Evolutionary conservation across 2,113 vertebrate species (phyloP).

Genomic region (Pomatostomus ruficeps): DNA sequence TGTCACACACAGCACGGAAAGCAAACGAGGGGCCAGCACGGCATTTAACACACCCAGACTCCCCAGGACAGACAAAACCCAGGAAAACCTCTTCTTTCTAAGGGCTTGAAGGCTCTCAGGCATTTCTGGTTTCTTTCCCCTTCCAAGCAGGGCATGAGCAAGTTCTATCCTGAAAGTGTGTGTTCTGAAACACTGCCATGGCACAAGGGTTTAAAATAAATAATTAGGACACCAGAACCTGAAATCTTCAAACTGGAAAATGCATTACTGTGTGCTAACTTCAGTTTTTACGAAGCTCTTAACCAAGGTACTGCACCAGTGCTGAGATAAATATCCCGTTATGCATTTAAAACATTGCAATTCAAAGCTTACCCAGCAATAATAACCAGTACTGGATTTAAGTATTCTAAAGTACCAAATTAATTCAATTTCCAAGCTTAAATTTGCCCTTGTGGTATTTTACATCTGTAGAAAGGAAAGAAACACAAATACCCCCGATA

Average conservation of each 20-base stretch:
- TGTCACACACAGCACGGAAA: neutral
- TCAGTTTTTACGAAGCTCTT: neutral
- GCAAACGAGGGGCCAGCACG: accelerated
- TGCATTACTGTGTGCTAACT: neutral
- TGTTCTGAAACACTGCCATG: neutral
- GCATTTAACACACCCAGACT: neutral
- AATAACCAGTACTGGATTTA: neutral
- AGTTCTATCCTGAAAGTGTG: neutral
- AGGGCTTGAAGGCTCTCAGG: neutral
- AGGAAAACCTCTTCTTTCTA: neutral
- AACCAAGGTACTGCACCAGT: neutral
- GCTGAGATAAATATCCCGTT: neutral
- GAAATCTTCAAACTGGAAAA: neutral
- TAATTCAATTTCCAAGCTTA: neutral
- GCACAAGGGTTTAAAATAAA: neutral
- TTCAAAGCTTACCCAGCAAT: neutral
- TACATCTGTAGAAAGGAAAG: neutral
- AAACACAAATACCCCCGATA: neutral
- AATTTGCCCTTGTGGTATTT: neutral
- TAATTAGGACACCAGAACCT: neutral
- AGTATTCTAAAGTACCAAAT: neutral
- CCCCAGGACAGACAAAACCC: neutral
- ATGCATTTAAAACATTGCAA: neutral
- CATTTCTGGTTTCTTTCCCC: neutral
- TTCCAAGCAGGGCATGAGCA: neutral